Evolutionary conservation across 1,140 invertebrate genomes (phyloP), one percentile per base, ranked within the genome.

Genomic region (Brachystomella parvula): DNA sequence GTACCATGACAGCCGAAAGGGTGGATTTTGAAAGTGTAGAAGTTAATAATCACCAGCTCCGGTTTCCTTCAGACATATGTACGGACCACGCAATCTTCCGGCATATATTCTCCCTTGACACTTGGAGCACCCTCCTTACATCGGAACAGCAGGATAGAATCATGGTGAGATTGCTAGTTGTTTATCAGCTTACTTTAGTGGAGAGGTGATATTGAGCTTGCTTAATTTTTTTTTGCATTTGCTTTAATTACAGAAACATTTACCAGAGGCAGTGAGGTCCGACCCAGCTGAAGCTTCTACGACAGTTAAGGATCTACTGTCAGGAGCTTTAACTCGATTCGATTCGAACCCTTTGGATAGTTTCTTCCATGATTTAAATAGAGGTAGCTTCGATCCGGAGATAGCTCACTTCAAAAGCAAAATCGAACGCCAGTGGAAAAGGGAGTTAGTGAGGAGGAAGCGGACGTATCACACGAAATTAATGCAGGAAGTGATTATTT

Each of bases 401-500:
- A 66, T 73, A 15, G 69, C 68, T 26, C 35, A 67, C 58, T 65
- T 63, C 1, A 69, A 66, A 57, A 30, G 24, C 33, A 59, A 59
- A 33, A 63, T 72, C 30, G 33, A 64, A 32, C 62, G 65, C 49
- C 57, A 66, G 47, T 69, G 67, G 67, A 44, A 33, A 63, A 67
- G 64, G 60, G 67, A 72, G 44, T 63, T 65, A 17, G 2, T 69
- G 17, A 30, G 71, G 49, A 66, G 57, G 62, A 61, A 65, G 53
- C 68, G 67, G 61, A 66, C 67, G 47, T 72, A 72, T 39, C 71
- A 72, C 32, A 49, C 65, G 28, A 69, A 72, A 32, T 33, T 72
- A 53, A 30, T 72, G n/a, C 58, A 67, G 65, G 67, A 72, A 21
- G 53, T 72, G 31, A 53, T 72, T 0, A 59, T 69, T 19, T 67